Evolutionary conservation across 2,113 vertebrate genomes (phyloP).

Genomic region (Empidonax traillii): DNA sequence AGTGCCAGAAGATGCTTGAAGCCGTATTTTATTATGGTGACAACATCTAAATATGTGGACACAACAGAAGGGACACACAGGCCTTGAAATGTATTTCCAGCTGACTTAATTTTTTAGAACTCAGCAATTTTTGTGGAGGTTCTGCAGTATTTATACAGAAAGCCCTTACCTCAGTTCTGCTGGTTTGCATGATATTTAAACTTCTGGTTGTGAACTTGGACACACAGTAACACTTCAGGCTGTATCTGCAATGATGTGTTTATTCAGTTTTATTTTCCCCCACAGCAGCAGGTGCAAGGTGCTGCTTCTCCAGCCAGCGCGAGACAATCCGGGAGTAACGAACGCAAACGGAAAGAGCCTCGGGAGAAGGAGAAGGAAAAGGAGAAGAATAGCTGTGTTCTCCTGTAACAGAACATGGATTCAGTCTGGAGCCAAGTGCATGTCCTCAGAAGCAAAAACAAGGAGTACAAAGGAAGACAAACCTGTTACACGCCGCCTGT

Average conservation of each 20-base stretch:
- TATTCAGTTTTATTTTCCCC: neutral
- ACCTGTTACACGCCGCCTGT: conserved; percentile 91
- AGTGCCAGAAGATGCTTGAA: neutral
- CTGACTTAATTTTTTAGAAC: neutral
- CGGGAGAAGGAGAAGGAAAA: conserved; percentile 83
- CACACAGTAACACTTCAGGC: neutral
- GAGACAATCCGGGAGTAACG: conserved; percentile 81
- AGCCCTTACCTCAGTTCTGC: neutral
- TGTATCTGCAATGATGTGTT: neutral
- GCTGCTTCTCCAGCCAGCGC: conserved; percentile 80
- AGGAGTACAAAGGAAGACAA: conserved; percentile 73
- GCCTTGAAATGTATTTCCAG: neutral
- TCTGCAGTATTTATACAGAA: neutral
- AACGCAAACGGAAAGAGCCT: conserved; percentile 89
- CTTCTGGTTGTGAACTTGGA: neutral
- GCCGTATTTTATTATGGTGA: neutral
- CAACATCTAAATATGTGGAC: neutral
- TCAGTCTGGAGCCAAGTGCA: conserved; percentile 62
- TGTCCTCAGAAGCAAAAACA: conserved; percentile 64
- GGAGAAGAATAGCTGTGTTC: conserved; percentile 90
- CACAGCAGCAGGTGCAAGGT: conserved; percentile 67
- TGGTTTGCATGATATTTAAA: neutral
- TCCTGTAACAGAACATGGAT: conserved; percentile 85
- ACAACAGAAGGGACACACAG: neutral
- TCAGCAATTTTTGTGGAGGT: neutral